Evolutionary conservation across 1,140 invertebrate genomes (phyloP), one percentile per base, ranked within the genome.

Genomic region (Zaprionus inermis): DNA sequence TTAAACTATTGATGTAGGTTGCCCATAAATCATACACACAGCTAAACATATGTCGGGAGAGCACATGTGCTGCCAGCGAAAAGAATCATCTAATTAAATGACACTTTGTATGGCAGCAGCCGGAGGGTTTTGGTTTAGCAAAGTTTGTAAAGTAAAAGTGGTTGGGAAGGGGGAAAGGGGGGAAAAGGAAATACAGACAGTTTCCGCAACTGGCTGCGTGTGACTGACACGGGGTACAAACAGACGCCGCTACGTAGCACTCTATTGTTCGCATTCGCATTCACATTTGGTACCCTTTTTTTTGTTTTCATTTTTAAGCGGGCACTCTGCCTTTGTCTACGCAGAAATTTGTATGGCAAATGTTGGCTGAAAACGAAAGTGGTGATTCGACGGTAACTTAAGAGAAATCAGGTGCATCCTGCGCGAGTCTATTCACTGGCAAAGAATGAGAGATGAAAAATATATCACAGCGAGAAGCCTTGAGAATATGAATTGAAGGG

Each of bases 21-120:
- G 73, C 38, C 6, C 83, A 86, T 89, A 86, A 86, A 86, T 86
- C 83, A 86, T 77, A 76, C 67, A 84, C 78, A 71, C 79, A 79
- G 83, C 79, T 74, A 75, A 75, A 77, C 63, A 76, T 73, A 69
- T 28, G 55, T 28, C 0, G 11, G 10, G 20, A 4, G 20, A 49
- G 36, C 72, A 64, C 83, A 88, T 88, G 63, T 88, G 83, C 77
- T 65, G 73, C 79, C 24, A 9, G 5, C 5, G n/a, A 41, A 44
- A 16, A n/a, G 7, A 44, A 16, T 44, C n/a, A 7, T 44, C 38
- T 44, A 44, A 16, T 44, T 44, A 44, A 44, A 44, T 44, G 38
- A 44, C 38, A 44, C 38, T 44, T 44, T 44, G 16, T 16, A 44
- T 38, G 2, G 38, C 1, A 16, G n/a, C 7, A 38, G 14, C 14